Conservation (phyloP, 1,140 invertebrate species). For the Neoseiulus cucumeris region DNA sequence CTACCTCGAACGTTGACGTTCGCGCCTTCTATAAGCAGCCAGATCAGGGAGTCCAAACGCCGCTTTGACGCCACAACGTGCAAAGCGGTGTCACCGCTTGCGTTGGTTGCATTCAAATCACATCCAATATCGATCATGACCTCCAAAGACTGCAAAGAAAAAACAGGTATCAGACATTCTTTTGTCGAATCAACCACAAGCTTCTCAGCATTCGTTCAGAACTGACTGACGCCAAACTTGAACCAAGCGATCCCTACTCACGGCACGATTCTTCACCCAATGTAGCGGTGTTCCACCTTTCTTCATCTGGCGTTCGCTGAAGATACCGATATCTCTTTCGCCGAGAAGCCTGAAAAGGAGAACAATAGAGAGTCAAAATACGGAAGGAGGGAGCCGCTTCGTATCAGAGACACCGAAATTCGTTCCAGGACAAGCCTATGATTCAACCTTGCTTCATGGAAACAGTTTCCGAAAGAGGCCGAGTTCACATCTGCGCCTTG, state of each 20-base stretch:
- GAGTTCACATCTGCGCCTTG: not conserved
- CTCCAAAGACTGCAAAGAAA: not conserved
- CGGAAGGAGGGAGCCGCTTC: no score
- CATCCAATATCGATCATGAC: conserved; percentile 1
- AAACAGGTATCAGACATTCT: no score
- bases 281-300: not conserved
- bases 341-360: not conserved
- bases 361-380: no score
- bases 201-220: not conserved
- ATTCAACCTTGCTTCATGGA: no score
- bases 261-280: not conserved
- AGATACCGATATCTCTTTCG: not conserved
- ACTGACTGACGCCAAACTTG: no score
- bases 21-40: not conserved
- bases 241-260: not conserved
- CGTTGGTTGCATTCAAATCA: not conserved
- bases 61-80: not conserved
- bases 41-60: not conserved
- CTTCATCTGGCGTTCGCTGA: not conserved
- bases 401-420: no score
- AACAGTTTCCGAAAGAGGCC: not conserved
- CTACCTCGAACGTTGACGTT: not conserved
- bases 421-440: no score
- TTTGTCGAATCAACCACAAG: no score
- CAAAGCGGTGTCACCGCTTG: not conserved